These are phyloP conservation scores for Proteles cristata DNA, from an alignment of 2,113 vertebrate species.

Conservation along the genomic window DNA sequence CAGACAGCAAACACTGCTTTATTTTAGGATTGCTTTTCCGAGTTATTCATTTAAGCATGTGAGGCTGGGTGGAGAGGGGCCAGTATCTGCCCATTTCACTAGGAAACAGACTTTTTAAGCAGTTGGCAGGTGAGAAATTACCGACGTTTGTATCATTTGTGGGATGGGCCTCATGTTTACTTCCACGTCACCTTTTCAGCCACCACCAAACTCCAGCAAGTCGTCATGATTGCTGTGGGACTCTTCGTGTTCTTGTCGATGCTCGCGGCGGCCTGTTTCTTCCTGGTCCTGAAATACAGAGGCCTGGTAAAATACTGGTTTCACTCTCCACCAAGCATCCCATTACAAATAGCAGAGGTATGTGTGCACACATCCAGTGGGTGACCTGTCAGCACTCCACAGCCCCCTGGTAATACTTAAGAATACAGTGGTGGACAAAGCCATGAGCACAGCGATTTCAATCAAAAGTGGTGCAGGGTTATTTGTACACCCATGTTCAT, in stretches of 20 bases:
- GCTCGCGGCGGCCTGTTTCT: background rate
- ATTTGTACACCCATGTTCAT: background rate
- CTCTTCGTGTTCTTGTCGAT: fast-evolving
- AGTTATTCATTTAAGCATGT: fast-evolving
- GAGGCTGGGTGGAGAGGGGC: fast-evolving
- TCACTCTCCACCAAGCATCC: constrained; percentile 81
- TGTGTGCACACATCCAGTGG: fast-evolving
- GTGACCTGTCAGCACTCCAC: fast-evolving
- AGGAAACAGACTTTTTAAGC: background rate
- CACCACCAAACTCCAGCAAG: background rate
- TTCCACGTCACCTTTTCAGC: constrained; percentile 57
- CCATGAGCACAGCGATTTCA: background rate
- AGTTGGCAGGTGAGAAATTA: background rate
- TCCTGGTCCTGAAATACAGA: constrained; percentile 61
- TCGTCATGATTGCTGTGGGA: fast-evolving
- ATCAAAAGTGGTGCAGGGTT: background rate
- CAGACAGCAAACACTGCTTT: fast-evolving
- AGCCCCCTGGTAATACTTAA: fast-evolving
- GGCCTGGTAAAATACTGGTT: constrained; percentile 78
- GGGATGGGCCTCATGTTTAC: background rate
- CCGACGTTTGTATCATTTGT: fast-evolving
- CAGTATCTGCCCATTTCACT: fast-evolving
- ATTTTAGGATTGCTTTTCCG: background rate
- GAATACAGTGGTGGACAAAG: background rate
- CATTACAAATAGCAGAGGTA: constrained; percentile 83